Percentiles rank a stretch among this genome's conserved stretches.
Evolutionary conservation across 1,140 invertebrate genomes (phyloP).

Genomic region (Tribolium madens): DNA sequence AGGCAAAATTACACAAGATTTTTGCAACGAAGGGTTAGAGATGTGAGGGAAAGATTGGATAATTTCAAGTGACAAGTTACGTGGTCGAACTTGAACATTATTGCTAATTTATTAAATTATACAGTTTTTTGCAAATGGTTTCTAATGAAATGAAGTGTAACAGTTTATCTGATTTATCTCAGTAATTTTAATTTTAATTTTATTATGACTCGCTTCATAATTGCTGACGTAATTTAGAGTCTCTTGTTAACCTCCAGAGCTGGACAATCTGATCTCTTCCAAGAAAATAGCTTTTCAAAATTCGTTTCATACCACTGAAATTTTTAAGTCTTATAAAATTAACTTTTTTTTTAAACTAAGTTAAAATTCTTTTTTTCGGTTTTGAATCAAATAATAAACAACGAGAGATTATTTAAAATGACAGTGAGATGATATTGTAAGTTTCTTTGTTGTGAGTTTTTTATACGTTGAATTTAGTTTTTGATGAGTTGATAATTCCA

Average conservation of each 20-base stretch:
- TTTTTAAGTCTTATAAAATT: no score
- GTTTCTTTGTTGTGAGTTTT: no score
- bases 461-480: no score
- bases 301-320: no score
- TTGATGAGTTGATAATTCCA: no score
- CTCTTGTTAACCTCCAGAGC: neutral
- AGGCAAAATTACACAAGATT: constrained; percentile 32
- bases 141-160: neutral
- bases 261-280: neutral
- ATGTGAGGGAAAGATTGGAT: neutral
- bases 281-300: neutral
- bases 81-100: constrained; percentile 3
- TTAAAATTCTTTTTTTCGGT: no score
- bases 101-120: neutral
- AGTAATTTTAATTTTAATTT: neutral
- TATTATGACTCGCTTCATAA: neutral
- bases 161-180: neutral
- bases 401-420: no score
- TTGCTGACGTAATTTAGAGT: neutral
- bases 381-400: no score
- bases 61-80: no score
- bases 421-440: no score
- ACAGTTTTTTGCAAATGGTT: neutral
- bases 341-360: no score
- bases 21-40: constrained; percentile 41